Percentiles rank a stretch among this genome's conserved stretches.
phyloP scores from a whole-genome alignment of 2,797 vertebrate genomes.

The Silurus lanzhouensis region DNA sequence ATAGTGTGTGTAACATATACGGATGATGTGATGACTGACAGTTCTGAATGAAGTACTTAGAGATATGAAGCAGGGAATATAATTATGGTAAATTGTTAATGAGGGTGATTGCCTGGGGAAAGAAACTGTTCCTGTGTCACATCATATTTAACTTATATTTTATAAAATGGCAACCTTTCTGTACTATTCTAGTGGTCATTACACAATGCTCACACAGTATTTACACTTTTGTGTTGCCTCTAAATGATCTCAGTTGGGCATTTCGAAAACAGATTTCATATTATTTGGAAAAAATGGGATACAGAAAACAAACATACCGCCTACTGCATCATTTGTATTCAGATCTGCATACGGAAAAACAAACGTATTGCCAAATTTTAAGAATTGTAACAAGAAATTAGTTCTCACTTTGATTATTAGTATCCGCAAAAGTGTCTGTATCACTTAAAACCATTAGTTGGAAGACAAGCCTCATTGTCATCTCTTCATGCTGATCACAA shows the following conservation, averaged over 20 bases:
- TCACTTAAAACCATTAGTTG: not conserved
- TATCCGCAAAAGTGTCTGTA: not conserved
- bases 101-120: no score
- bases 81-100: no score
- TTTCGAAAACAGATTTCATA: not conserved
- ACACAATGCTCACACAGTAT: not conserved
- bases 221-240: not conserved
- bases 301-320: not conserved
- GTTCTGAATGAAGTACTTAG: no score
- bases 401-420: not conserved
- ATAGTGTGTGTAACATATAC: no score
- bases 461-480: not conserved
- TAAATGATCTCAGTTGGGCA: not conserved
- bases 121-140: not conserved
- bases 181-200: not conserved
- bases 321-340: not conserved
- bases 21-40: no score
- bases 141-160: not conserved
- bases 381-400: not conserved
- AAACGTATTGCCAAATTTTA: not conserved
- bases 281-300: not conserved
- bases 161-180: not conserved
- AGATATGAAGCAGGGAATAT: no score
- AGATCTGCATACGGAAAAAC: not conserved
- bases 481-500: not conserved